Evolutionary conservation across 2,797 vertebrate species (phyloP), one percentile per base, ranked within the genome.

Genomic region (Macroramphosus scolopax): DNA sequence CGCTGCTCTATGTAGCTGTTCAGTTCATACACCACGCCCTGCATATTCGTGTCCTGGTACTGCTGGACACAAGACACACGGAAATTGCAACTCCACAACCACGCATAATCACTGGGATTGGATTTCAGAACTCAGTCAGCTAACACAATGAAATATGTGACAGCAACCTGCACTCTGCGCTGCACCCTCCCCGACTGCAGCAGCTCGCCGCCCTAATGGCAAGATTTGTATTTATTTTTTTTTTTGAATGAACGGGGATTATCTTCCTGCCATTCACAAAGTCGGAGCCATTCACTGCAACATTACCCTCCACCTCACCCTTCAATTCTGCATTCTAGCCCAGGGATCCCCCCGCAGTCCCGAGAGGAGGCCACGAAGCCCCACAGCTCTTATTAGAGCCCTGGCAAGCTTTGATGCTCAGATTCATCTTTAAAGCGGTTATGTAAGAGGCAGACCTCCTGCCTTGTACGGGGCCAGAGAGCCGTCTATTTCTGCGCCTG

Each of bases 31-130:
- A 98, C 96, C 50, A 99, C 94, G 13, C 91, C 93, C 91, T 99
- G 96, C 93, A 99, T 94, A 70, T 98, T 94, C 1, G 91, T 92
- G 79, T 98, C 95, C 90, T 94, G 94, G 88, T 98, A 98, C 97
- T 98, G 88, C 18, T 82, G 87, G 87, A 88, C 83, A 81, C 76
- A 87, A 74, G 47, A 82, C 48, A 82, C 41, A 80, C 36, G 75
- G 20, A 69, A 63, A 74, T 70, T 68, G 50, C 63, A 75, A 53
- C 59, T 74, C 55, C 38, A 51, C 40, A 43, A 46, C 33, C 15
- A 58, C 28, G 8, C 56, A 45, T 36, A 12, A 51, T 54, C 38
- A 71, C 33, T 2, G 24, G 36, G 54, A 48, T 51, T 58, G 2
- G 63, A 43, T 57, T 63, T 63, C 49, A 59, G 39, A 39, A 71